Evolutionary conservation across 1,140 invertebrate species (phyloP).

Genomic region (Megalonaias nervosa): DNA sequence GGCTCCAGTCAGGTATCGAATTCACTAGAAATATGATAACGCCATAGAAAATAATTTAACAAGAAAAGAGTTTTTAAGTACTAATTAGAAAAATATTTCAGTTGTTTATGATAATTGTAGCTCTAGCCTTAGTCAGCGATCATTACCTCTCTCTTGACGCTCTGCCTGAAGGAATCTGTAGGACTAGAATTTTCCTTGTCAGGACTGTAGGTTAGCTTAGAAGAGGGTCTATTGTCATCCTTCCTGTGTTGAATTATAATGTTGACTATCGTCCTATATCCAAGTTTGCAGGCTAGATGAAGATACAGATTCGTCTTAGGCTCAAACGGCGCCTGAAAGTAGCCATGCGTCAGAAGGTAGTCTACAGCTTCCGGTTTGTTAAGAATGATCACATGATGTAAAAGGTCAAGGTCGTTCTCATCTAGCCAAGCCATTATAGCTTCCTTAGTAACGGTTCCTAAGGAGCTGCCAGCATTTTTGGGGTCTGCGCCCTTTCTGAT

Average conservation of each 20-base stretch:
- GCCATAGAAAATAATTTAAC: no score
- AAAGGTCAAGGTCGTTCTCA: constrained; percentile 41
- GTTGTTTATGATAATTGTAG: no score
- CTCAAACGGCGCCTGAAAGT: constrained; percentile 40
- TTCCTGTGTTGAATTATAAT: constrained; percentile 45
- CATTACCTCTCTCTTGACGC: no score
- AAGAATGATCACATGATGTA: constrained; percentile 46
- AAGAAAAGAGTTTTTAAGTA: no score
- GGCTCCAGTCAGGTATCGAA: no score
- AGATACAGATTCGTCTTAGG: constrained; percentile 37
- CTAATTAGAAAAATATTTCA: no score
- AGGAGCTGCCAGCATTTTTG: constrained; percentile 2
- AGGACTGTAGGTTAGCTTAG: constrained; percentile 35
- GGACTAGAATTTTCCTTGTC: not conserved
- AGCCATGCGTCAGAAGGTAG: constrained; percentile 42
- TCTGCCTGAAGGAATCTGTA: no score
- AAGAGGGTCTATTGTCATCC: constrained; percentile 40
- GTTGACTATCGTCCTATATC: constrained; percentile 38
- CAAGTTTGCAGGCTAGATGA: constrained; percentile 44
- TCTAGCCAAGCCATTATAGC: constrained; percentile 47
- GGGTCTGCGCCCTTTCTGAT: constrained; percentile 25
- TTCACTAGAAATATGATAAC: no score
- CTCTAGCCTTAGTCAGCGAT: no score
- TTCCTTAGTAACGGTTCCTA: constrained; percentile 26
- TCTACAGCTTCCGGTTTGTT: constrained; percentile 46